A percentile compares a stretch with the other conserved stretches of the same genome.
Conservation (phyloP, 2,888 invertebrate species). For the Melipona beecheii region DNA sequence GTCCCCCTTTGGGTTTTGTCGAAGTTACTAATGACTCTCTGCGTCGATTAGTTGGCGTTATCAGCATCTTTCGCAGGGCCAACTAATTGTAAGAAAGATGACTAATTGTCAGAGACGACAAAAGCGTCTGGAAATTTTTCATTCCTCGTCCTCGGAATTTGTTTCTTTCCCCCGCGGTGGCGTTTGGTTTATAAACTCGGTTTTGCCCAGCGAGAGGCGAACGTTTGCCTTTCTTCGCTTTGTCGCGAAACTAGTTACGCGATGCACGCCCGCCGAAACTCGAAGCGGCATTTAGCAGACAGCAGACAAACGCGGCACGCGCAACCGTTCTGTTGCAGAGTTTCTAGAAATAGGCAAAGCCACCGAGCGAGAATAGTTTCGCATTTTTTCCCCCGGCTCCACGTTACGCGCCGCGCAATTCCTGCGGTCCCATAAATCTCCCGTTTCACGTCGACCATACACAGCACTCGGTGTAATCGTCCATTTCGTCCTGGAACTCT, state of each 20-base stretch:
- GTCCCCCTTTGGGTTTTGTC: not conserved
- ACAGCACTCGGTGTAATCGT: constrained; percentile 68
- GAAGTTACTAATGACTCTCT: constrained; percentile 15
- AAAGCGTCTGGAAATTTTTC: no score
- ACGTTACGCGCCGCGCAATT: constrained; percentile 69
- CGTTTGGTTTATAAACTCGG: no score
- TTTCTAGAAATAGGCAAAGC: constrained; percentile 56
- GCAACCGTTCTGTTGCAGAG: constrained; percentile 33
- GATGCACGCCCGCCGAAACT: not conserved
- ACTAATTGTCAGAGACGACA: no score
- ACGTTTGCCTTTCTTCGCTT: not conserved
- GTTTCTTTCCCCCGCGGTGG: no score
- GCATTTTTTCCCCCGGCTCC: constrained; percentile 46
- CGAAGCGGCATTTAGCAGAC: constrained; percentile 27
- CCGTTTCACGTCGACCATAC: constrained; percentile 52
- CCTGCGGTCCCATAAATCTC: constrained; percentile 73
- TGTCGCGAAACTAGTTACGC: constrained; percentile 20
- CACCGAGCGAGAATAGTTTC: constrained; percentile 62
- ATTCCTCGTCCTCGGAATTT: no score
- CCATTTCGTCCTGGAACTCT: constrained; percentile 68
- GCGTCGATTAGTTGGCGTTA: constrained; percentile 28
- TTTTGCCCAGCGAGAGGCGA: no score
- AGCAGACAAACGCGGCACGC: not conserved
- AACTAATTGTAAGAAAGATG: not conserved
- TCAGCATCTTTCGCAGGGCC: not conserved